These are phyloP conservation scores for Nemotelus nigrinus DNA, from an alignment of 2,888 invertebrate species.

Conservation along the genomic window DNA sequence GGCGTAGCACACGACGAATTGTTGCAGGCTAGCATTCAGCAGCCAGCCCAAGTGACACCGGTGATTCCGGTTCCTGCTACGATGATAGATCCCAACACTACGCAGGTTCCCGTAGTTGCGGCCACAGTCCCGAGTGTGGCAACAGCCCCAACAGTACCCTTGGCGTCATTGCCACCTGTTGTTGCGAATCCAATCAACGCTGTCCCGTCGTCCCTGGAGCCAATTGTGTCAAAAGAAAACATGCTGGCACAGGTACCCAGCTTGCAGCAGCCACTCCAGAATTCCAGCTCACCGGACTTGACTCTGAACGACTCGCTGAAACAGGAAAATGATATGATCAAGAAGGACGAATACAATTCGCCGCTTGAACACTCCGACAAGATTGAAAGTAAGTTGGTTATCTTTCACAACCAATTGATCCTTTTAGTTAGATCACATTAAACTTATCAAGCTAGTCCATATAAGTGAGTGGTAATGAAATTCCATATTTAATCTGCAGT, in stretches of 20 bases:
- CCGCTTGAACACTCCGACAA: conserved; percentile 60
- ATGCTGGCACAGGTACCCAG: conserved; percentile 19
- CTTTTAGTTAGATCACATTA: background rate
- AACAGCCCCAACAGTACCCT: conserved; percentile 26
- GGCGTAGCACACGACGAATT: conserved; percentile 64
- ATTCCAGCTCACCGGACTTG: conserved; percentile 34
- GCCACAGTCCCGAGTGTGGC: conserved; percentile 48
- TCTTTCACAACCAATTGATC: background rate
- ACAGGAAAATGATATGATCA: conserved; percentile 46
- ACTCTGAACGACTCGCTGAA: conserved; percentile 39
- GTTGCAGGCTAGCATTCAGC: conserved; percentile 57
- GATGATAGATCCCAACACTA: conserved; percentile 60
- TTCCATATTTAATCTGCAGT: conserved; percentile 49
- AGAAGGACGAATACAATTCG: conserved; percentile 58
- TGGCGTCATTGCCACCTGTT: conserved; percentile 43
- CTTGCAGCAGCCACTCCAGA: conserved; percentile 52
- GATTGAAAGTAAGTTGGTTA: conserved; percentile 57
- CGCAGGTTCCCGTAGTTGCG: conserved; percentile 54
- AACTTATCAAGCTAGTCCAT: background rate
- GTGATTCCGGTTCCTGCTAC: conserved; percentile 56
- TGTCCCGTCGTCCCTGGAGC: conserved; percentile 26
- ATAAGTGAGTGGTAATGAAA: background rate
- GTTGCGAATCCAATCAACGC: conserved; percentile 56
- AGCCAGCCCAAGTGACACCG: conserved; percentile 54
- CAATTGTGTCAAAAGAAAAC: conserved; percentile 27